Percentiles rank a stretch among this genome's conserved stretches.
These are phyloP conservation scores for Metopia argyrocephala DNA, from an alignment of 2,888 invertebrate genomes.

Conservation along the genomic window DNA sequence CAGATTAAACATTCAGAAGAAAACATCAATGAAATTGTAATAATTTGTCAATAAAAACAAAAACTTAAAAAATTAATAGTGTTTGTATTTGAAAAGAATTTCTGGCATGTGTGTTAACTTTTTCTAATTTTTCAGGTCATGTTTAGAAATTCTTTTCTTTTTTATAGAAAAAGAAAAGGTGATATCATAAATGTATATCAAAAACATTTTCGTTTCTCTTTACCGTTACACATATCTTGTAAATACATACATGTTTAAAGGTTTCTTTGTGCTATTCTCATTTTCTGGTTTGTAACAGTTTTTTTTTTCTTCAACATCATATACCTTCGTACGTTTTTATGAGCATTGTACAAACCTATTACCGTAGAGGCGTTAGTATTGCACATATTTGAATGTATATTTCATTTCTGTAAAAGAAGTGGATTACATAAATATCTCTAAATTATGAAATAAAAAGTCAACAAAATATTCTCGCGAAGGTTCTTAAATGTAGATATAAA, in stretches of 20 bases:
- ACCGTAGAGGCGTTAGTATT: too few relatives aligned
- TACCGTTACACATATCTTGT: slow-evolving; percentile 5
- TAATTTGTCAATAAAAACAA: slow-evolving; percentile 67
- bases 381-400: too few relatives aligned
- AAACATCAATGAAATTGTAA: slow-evolving; percentile 65
- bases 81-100: too few relatives aligned
- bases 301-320: background rate
- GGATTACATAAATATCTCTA: too few relatives aligned
- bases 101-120: background rate
- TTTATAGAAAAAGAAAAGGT: background rate
- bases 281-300: slow-evolving; percentile 1
- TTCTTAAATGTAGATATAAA: too few relatives aligned
- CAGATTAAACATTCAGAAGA: slow-evolving; percentile 41
- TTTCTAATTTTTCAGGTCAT: background rate
- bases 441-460: too few relatives aligned
- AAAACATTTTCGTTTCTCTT: background rate
- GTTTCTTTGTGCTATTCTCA: slow-evolving; percentile 1
- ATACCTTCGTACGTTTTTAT: too few relatives aligned
- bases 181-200: too few relatives aligned
- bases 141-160: background rate
- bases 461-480: too few relatives aligned
- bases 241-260: background rate
- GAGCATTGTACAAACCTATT: too few relatives aligned
- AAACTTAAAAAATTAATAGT: slow-evolving; percentile 49
- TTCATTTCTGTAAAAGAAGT: too few relatives aligned